Base-by-base conservation (phyloP, 2,888 invertebrate species). In the Stenolophus ochropezus region DNA sequence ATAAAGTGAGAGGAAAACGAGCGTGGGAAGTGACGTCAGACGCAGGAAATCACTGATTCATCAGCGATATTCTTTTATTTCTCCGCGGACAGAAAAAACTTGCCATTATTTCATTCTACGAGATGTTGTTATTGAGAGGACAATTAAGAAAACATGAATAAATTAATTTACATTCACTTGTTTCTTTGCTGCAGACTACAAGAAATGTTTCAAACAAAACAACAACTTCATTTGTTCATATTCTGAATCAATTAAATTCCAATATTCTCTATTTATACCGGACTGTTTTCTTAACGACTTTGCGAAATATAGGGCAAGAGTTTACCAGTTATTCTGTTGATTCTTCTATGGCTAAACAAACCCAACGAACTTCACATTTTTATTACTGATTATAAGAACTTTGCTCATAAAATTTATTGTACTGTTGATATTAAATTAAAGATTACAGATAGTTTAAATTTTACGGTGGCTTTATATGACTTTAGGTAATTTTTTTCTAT, bases 41-140 rank as follows among this genome's bases (percentile, higher is more conserved):
- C 8, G 25, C 23, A 11, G 11, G n/a, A 61, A 61, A 61, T 61
- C 61, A 61, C 23, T 61, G 61, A 61, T 61, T 61, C 61, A 61
- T 61, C 61, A 61, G 25, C 25, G 21, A 23, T 61, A 8, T 23
- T 61, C 61, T 23, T 61, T 61, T 61, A 61, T 61, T 61, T 61
- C 14, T 21, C 8, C 33, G 33, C 33, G 33, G 33, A 42, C 11
- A 11, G 6, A 42, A 42, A 42, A 42, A 42, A 42, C 33, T 42
- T 42, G 11, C 11, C 33, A 42, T 42, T 42, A 42, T 42, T 42
- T 42, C 11, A 42, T 42, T 11, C 33, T 6, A 42, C 33, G 33
- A 42, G 33, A 42, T 42, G 33, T 42, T 42, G 33, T 42, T 42
- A 42, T 42, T 6, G 33, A 42, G 33, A 42, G 33, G 33, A 42